A percentile compares a stretch with the other conserved stretches of the same genome.
Evolutionary conservation across 2,113 vertebrate species (phyloP).

Genomic region (Catharus bicknelli): DNA sequence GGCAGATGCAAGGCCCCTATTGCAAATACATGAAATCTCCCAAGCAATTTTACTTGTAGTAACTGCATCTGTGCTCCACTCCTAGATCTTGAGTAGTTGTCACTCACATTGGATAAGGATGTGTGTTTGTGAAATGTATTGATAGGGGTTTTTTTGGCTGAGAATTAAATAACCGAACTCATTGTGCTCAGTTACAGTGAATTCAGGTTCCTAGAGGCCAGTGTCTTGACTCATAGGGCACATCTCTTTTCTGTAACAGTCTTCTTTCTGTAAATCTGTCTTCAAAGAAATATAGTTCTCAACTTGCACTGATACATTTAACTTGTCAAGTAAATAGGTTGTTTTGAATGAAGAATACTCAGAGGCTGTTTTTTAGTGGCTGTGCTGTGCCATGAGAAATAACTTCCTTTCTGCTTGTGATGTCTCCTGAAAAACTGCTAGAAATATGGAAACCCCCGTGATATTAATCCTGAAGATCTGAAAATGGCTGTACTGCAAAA

Average conservation of each 20-base stretch:
- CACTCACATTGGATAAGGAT: background rate
- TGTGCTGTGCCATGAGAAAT: conserved; percentile 30
- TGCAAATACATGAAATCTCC: background rate
- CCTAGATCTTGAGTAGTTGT: background rate
- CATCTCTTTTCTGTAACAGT: background rate
- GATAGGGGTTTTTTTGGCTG: background rate
- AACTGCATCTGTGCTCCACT: background rate
- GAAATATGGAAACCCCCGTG: background rate
- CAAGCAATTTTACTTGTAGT: background rate
- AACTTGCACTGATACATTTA: conserved; percentile 35
- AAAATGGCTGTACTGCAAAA: background rate
- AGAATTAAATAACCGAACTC: background rate
- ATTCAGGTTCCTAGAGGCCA: background rate
- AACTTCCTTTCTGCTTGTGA: conserved; percentile 5
- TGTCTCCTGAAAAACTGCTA: background rate
- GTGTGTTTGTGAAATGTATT: background rate
- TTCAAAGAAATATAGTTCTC: conserved; percentile 14
- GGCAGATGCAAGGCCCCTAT: background rate
- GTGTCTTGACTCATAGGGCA: background rate
- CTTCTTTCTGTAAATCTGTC: background rate
- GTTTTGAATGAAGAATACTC: conserved; percentile 26
- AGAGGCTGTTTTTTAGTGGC: background rate
- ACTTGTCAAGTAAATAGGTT: conserved; percentile 44
- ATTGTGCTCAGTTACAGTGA: background rate
- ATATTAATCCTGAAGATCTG: background rate